Base-by-base conservation (phyloP, 2,888 invertebrate species). In the Tenthredo amoena region DNA sequence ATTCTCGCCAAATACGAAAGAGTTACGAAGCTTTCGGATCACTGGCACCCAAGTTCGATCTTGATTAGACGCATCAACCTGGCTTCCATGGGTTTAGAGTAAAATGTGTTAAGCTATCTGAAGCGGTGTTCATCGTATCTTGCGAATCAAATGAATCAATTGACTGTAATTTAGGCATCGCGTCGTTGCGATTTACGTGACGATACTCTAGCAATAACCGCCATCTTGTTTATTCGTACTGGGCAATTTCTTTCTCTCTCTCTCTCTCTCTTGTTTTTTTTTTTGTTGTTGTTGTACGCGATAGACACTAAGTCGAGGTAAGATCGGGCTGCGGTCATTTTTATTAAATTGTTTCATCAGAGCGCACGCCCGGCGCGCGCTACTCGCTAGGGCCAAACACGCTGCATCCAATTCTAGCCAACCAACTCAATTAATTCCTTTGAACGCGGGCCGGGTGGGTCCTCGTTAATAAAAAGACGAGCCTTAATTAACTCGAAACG, bases 391-490 rank as follows among this genome's bases (percentile, higher is more conserved):
- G 91, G 92, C 90, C 90, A 91, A 91, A 92, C 92, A 89, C 91
- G 91, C 91, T 93, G 93, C 92, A 93, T 93, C 91, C 92, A 93
- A 93, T 93, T 93, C 93, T 90, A 91, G 89, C 89, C 88, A 91
- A 89, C 93, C 92, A 93, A 93, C 89, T 93, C 92, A 93, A 93
- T 93, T 93, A 93, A 93, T 93, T 93, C 92, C 89, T 90, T 91
- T 83, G 68, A 83, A 83, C 83, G 83, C 50, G 83, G 71, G 26
- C 37, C 83, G 55, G 83, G 83, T 50, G 65, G 83, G 40, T 83
- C 68, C 83, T 83, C 40, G 83, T 83, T 83, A 71, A 83, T 83
- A 83, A 83, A 83, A 83, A 71, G 68, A 83, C 83, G 68, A 68
- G 83, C 31, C 40, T 83, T 83, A 47, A 83, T 83, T 83, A 83